Percentiles rank a stretch among this genome's conserved stretches.
Evolutionary conservation across 2,888 invertebrate species (phyloP).

Genomic region (Hetaerina titia): DNA sequence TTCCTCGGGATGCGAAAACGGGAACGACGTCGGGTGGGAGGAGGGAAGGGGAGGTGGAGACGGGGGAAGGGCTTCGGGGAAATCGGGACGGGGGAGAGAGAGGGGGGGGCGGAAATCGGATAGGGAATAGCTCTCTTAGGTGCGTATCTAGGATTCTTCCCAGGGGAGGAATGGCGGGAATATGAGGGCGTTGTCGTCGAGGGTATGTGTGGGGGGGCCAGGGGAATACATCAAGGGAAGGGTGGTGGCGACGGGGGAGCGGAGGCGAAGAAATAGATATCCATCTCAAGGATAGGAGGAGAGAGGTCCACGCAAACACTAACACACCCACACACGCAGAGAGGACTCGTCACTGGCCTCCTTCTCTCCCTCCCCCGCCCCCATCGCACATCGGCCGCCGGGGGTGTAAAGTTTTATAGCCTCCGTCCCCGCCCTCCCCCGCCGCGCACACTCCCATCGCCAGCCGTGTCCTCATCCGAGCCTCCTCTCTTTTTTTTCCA

Average conservation of each 20-base stretch:
- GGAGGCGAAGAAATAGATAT: background rate
- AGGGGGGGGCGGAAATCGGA: background rate
- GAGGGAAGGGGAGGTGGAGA: background rate
- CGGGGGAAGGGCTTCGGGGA: background rate
- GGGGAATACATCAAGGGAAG: background rate
- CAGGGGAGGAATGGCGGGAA: background rate
- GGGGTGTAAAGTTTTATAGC: constrained; percentile 17
- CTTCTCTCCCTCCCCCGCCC: background rate
- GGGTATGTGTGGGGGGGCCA: too few species aligned
- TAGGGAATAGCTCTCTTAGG: constrained; percentile 22
- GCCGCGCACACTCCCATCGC: background rate
- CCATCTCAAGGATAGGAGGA: background rate
- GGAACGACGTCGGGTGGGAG: background rate
- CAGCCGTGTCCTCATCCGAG: background rate
- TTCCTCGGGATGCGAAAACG: constrained; percentile 6
- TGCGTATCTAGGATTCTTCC: constrained; percentile 16
- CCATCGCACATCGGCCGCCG: background rate
- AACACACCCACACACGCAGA: background rate
- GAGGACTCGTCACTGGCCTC: background rate
- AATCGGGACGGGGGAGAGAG: background rate
- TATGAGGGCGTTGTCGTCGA: background rate
- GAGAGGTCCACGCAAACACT: background rate
- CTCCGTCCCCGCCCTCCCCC: background rate
- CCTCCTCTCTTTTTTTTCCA: background rate
- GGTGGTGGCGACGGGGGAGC: background rate